These are phyloP conservation scores for Muricea muricata DNA, from an alignment of 92 coral and sea anemone genomes.

Conservation along the genomic window DNA sequence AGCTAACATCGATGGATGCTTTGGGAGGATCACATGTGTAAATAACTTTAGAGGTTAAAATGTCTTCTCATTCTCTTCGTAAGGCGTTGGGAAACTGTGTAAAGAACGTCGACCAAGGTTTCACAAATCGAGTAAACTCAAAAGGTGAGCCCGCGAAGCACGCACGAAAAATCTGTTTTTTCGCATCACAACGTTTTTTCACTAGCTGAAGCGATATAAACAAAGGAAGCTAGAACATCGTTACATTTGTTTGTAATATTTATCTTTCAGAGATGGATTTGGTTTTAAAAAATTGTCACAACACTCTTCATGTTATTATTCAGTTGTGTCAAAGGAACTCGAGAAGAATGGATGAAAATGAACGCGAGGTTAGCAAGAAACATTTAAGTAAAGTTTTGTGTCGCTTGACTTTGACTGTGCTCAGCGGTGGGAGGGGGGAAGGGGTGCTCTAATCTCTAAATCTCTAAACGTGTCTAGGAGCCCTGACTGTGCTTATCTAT, in stretches of 20 bases:
- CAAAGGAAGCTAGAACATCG: not conserved
- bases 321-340: conserved; percentile 97
- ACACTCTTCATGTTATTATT: conserved; percentile 80
- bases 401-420: too few relatives aligned
- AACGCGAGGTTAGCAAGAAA: conserved; percentile 77
- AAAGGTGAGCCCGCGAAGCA: conserved; percentile 24
- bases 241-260: not conserved
- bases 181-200: too few relatives aligned
- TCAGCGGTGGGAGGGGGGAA: too few relatives aligned
- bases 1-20: too few relatives aligned
- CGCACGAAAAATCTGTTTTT: too few relatives aligned
- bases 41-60: not conserved
- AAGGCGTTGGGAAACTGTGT: conserved; percentile 86
- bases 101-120: conserved; percentile 73
- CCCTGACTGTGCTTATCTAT: not conserved
- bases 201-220: not conserved
- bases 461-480: too few relatives aligned
- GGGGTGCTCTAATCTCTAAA: too few relatives aligned
- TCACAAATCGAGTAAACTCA: conserved; percentile 62
- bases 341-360: conserved; percentile 86
- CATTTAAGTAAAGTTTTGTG: not conserved
- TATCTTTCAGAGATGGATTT: conserved; percentile 74
- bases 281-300: conserved; percentile 73
- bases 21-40: too few relatives aligned
- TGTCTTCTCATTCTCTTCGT: not conserved